Conservation (phyloP, 2,888 invertebrate species). For the Alsophila aescularia region DNA sequence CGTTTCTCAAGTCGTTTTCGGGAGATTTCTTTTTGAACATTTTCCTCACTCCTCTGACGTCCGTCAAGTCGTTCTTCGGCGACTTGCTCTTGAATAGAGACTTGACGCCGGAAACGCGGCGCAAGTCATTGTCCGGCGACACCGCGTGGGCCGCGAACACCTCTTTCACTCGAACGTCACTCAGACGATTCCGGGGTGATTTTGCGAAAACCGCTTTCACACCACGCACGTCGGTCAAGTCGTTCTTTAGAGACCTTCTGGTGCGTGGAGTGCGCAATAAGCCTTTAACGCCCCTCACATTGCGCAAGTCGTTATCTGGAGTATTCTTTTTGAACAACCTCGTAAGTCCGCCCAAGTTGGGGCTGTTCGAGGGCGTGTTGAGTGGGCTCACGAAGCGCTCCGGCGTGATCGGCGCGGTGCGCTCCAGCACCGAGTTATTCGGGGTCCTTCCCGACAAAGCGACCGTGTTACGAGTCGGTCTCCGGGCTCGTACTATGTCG, state of each 20-base stretch:
- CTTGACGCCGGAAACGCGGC: conserved; percentile 57
- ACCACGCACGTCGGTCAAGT: conserved; percentile 67
- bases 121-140: conserved; percentile 48
- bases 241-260: conserved; percentile 61
- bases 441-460: conserved; percentile 46
- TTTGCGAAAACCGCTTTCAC: conserved; percentile 63
- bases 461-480: conserved; percentile 50
- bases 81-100: conserved; percentile 48
- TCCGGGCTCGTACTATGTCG: conserved; percentile 22
- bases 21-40: conserved; percentile 59
- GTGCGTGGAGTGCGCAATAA: conserved; percentile 56
- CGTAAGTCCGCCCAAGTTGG: too few relatives aligned
- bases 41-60: conserved; percentile 66
- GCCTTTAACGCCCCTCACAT: too few relatives aligned
- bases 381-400: conserved; percentile 69
- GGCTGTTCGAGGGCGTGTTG: conserved; percentile 59
- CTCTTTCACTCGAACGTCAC: conserved; percentile 53
- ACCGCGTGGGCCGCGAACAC: conserved; percentile 46
- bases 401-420: conserved; percentile 53
- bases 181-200: conserved; percentile 48
- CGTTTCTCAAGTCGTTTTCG: conserved; percentile 61
- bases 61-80: conserved; percentile 63
- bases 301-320: too few relatives aligned
- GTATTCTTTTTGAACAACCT: too few relatives aligned
- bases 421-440: conserved; percentile 49